Percentiles rank a stretch among this genome's conserved stretches.
These are phyloP conservation scores for Apostichopus californicus DNA, from an alignment of 35 echinoderm and acorn worm species.

Conservation along the genomic window DNA sequence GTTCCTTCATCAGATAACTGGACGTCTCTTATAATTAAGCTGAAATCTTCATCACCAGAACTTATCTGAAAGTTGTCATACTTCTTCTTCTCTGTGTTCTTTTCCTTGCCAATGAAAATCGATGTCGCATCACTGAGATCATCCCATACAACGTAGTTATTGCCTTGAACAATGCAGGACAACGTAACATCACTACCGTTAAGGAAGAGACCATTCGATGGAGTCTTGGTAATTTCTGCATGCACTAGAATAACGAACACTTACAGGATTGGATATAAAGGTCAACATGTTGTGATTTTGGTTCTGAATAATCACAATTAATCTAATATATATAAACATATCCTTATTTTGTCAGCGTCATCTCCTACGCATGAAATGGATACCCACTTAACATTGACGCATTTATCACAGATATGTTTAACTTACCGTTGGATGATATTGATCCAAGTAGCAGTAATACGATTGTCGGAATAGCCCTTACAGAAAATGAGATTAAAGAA, in stretches of 20 bases:
- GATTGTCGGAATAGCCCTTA: too few relatives aligned
- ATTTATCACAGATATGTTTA: too few relatives aligned
- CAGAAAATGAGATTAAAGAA: too few relatives aligned
- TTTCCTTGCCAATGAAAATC: constrained; percentile 10
- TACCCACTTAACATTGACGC: too few relatives aligned
- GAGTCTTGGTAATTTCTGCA: background rate
- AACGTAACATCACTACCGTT: background rate
- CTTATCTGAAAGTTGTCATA: constrained; percentile 18
- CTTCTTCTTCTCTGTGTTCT: background rate
- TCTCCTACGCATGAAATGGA: too few relatives aligned
- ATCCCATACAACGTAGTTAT: background rate
- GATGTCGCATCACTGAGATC: background rate
- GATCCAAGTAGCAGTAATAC: too few relatives aligned
- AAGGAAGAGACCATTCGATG: background rate
- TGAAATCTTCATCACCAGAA: background rate
- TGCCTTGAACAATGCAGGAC: background rate
- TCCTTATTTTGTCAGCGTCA: too few relatives aligned
- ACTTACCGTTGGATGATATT: too few relatives aligned
- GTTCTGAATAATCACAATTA: too few relatives aligned
- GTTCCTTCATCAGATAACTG: background rate
- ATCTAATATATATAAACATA: too few relatives aligned
- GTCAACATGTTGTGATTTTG: too few relatives aligned
- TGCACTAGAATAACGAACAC: background rate
- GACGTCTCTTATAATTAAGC: background rate
- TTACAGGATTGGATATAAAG: too few relatives aligned